Base-by-base conservation (phyloP, 1,140 invertebrate species). In the Sminthurinus signatus region DNA sequence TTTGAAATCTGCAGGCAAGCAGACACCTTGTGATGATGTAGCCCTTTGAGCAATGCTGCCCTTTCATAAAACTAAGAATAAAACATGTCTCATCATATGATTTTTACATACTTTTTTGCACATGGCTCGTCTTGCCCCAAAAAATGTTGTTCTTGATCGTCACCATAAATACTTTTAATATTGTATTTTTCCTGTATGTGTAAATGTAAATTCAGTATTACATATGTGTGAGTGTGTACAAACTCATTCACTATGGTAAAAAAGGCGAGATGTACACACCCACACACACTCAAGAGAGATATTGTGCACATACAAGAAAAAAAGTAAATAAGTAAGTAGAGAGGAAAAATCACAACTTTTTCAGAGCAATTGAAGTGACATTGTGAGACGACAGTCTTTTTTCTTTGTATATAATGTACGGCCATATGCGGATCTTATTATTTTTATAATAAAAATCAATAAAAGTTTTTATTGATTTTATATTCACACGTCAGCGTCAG, bases 41-140 rank as follows among this genome's bases (percentile, higher is more conserved):
- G 60, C 56, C 62, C 66, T 62, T 68, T 68, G 66, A 68, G 66
- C 66, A 68, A 36, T 25, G 62, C 62, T 62, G 66, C 66, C 58
- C 59, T 36, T 52, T 39, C n/a, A 27, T 60, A 50, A 62, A 50
- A n/a, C n/a, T n/a, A n/a, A n/a, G n/a, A n/a, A n/a, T n/a, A n/a
- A n/a, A n/a, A n/a, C n/a, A n/a, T n/a, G n/a, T n/a, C n/a, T n/a
- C n/a, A n/a, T n/a, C n/a, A 19, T 39, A 51, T 64, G 56, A 59
- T 59, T 64, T 64, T 64, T 64, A 50, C 56, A 59, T 64, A 64
- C 57, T 46, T 58, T 39, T 17, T 12, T n/a, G 29, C 4, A 17
- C 57, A 46, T 56, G 31, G 36, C 54, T 56, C 54, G 54, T 28
- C 54, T 56, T 56, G 54, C 31, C 4, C n/a, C 5, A 31, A 36